Conservation (phyloP, 1,140 invertebrate genomes). For the Pantala flavescens region DNA sequence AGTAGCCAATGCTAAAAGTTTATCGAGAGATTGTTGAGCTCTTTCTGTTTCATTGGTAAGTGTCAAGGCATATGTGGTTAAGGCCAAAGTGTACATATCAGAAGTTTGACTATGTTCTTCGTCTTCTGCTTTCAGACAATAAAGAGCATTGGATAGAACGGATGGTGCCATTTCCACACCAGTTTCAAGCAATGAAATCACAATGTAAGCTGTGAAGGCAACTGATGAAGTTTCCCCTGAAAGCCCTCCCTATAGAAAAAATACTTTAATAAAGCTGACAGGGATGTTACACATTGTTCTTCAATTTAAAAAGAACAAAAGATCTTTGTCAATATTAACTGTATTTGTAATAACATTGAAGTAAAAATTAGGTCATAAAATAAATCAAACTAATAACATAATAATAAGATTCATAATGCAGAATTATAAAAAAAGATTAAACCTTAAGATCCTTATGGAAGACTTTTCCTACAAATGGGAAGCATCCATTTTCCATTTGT, state of each 20-base stretch:
- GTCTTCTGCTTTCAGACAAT: slow-evolving; percentile 42
- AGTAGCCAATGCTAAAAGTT: slow-evolving; percentile 16
- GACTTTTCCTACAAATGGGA: slow-evolving; percentile 59
- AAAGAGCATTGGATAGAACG: slow-evolving; percentile 40
- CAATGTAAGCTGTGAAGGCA: slow-evolving; percentile 54
- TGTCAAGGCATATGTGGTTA: slow-evolving; percentile 47
- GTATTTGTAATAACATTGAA: too few species aligned
- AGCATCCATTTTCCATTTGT: slow-evolving; percentile 69
- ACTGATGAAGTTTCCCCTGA: slow-evolving; percentile 43
- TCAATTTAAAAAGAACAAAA: too few species aligned
- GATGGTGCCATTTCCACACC: slow-evolving; percentile 34
- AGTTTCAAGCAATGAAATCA: slow-evolving; percentile 52
- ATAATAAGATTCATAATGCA: too few species aligned
- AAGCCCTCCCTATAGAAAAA: slow-evolving; percentile 45
- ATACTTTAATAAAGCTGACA: neutral
- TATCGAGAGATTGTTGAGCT: neutral
- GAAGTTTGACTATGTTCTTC: slow-evolving; percentile 23
- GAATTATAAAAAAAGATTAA: too few species aligned
- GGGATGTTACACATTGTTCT: neutral
- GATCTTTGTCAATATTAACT: too few species aligned
- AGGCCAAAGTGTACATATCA: slow-evolving; percentile 44
- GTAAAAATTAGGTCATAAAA: too few species aligned
- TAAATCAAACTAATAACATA: too few species aligned
- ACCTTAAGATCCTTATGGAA: slow-evolving; percentile 67
- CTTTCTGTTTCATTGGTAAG: neutral